A percentile compares a stretch with the other conserved stretches of the same genome.
Evolutionary conservation across 2,888 invertebrate genomes (phyloP).

Genomic region (Plemyria rubiginata): DNA sequence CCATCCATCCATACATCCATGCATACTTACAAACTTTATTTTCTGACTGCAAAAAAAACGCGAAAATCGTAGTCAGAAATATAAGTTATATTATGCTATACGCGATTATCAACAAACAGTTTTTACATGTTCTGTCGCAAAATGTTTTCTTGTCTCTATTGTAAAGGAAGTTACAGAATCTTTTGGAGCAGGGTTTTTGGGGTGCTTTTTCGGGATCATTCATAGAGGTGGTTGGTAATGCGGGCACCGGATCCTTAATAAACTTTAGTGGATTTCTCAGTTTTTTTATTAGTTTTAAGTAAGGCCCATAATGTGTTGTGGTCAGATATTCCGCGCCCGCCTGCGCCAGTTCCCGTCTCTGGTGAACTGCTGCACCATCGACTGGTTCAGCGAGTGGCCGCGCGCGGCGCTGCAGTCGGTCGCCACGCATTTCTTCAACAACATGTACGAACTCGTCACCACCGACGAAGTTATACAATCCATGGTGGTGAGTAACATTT

Average conservation of each 20-base stretch:
- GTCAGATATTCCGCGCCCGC: constrained; percentile 88
- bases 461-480: constrained; percentile 85
- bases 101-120: constrained; percentile 59
- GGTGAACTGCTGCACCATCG: constrained; percentile 96
- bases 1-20: too few relatives aligned
- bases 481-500: constrained; percentile 88
- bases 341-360: constrained; percentile 95
- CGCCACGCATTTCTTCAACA: constrained; percentile 88
- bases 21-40: too few relatives aligned
- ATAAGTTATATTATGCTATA: constrained; percentile 67
- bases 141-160: constrained; percentile 53
- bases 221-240: constrained; percentile 28
- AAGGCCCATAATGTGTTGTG: too few relatives aligned
- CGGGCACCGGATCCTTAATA: constrained; percentile 30
- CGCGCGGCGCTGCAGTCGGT: constrained; percentile 93
- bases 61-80: constrained; percentile 64
- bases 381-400: constrained; percentile 97
- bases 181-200: constrained; percentile 34
- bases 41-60: too few relatives aligned
- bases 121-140: constrained; percentile 61
- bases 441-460: constrained; percentile 87
- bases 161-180: constrained; percentile 52
- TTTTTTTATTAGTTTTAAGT: too few relatives aligned
- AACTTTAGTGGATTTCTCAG: constrained; percentile 16
- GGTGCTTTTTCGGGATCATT: constrained; percentile 15